Conservation (phyloP, 1,140 invertebrate species). For the Danaus melanippus region DNA sequence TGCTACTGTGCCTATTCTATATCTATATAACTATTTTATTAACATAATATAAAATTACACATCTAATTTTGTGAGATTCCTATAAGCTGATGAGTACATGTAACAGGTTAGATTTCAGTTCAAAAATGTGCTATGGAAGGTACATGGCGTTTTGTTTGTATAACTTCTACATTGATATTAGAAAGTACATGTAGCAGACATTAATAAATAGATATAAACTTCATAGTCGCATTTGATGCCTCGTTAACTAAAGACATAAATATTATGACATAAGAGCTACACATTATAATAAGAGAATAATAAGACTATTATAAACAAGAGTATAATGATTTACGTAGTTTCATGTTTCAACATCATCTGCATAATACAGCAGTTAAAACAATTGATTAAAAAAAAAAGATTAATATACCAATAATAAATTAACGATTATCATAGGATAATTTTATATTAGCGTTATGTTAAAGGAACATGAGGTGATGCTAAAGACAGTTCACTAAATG, state of each 20-base stretch:
- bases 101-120: slow-evolving; percentile 24
- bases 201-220: not conserved
- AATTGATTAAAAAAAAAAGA: too few species aligned
- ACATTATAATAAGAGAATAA: not conserved
- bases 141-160: slow-evolving; percentile 21
- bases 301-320: slow-evolving; percentile 1
- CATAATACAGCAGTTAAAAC: not conserved
- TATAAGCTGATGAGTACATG: slow-evolving; percentile 41
- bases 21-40: slow-evolving; percentile 39
- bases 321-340: not conserved
- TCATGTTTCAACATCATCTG: not conserved
- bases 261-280: not conserved
- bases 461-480: too few species aligned
- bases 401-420: too few species aligned
- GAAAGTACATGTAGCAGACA: too few species aligned
- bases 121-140: slow-evolving; percentile 21
- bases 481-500: too few species aligned
- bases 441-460: too few species aligned
- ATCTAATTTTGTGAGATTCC: slow-evolving; percentile 56
- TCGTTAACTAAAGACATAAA: too few species aligned
- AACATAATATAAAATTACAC: slow-evolving; percentile 38
- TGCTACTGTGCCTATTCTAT: slow-evolving; percentile 37
- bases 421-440: too few species aligned
- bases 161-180: too few species aligned
- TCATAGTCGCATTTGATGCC: too few species aligned